Percentiles rank a stretch among this genome's conserved stretches.
These are phyloP conservation scores for Dichetophora obliterata DNA, from an alignment of 2,888 invertebrate genomes.

Conservation along the genomic window DNA sequence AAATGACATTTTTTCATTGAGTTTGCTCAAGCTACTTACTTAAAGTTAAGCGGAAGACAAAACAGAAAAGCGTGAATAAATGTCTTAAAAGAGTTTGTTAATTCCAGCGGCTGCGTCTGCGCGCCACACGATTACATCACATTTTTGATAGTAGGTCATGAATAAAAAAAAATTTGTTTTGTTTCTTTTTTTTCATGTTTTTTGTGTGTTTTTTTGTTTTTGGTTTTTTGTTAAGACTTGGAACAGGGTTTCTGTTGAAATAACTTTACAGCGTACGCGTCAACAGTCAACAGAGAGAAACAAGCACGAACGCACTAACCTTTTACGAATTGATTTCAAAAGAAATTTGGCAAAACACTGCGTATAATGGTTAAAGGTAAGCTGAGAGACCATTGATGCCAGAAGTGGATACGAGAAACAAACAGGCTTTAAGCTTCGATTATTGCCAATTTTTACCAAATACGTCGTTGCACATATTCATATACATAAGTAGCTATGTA, in stretches of 20 bases:
- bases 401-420: neutral
- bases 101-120: constrained; percentile 28
- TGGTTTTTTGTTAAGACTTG: constrained; percentile 38
- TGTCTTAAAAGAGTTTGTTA: neutral
- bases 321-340: constrained; percentile 37
- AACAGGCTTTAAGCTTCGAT: neutral
- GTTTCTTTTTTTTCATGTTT: constrained; percentile 22
- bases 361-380: neutral
- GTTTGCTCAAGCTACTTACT: neutral
- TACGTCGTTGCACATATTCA: too few species aligned
- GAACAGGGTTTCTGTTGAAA: constrained; percentile 37
- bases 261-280: constrained; percentile 27
- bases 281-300: constrained; percentile 14
- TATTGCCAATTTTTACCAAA: too few species aligned
- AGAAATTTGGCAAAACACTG: constrained; percentile 32
- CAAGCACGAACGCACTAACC: constrained; percentile 28
- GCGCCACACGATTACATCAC: constrained; percentile 51
- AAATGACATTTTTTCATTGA: neutral
- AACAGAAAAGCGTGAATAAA: neutral
- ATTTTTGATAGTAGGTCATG: constrained; percentile 56
- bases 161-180: constrained; percentile 44
- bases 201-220: constrained; percentile 27
- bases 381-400: constrained; percentile 10
- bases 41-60: neutral
- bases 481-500: too few species aligned